Evolutionary conservation across 1,140 invertebrate species (phyloP).

Genomic region (Meloidogyne floridensis): DNA sequence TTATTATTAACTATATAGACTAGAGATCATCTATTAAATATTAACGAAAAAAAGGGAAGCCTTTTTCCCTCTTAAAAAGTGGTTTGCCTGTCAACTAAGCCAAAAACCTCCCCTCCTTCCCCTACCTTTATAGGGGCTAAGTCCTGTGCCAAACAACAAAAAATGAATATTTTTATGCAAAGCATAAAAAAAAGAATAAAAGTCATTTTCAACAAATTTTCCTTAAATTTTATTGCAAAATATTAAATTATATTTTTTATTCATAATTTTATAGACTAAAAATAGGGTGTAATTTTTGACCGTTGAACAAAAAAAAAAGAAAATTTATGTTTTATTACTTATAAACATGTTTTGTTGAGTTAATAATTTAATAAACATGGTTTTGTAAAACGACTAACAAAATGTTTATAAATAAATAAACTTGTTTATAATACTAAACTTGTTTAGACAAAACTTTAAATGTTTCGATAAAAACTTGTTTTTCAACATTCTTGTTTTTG

Average conservation of each 20-base stretch:
- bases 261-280: background rate
- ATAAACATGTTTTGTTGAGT: no score
- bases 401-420: no score
- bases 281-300: background rate
- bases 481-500: no score
- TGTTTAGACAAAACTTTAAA: no score
- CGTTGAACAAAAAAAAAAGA: no score
- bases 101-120: background rate
- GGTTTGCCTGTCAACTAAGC: background rate
- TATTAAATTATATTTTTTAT: slow-evolving; percentile 10
- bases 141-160: background rate
- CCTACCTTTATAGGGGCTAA: background rate
- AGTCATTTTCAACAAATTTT: background rate
- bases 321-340: no score
- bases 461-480: no score
- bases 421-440: no score
- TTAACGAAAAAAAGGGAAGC: background rate
- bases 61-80: background rate
- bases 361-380: background rate
- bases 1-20: background rate
- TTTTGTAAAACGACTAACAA: background rate
- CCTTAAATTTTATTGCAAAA: background rate
- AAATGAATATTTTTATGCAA: background rate
- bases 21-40: background rate
- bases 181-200: background rate